These are phyloP conservation scores for Globicephala melas DNA, from an alignment of 2,113 vertebrate genomes.

Conservation along the genomic window DNA sequence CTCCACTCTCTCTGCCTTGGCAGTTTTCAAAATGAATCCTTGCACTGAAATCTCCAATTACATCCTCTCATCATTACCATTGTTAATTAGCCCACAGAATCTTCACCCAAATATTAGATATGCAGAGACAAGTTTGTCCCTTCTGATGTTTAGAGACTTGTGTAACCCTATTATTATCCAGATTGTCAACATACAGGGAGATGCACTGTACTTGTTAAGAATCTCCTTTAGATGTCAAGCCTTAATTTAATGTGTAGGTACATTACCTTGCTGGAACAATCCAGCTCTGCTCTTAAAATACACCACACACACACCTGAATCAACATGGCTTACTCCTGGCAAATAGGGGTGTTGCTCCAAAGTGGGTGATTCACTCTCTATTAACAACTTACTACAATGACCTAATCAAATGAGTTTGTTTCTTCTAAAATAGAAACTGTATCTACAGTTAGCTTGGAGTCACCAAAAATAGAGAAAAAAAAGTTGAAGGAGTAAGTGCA, in stretches of 20 bases:
- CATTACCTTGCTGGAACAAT: not conserved
- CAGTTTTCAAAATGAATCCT: not conserved
- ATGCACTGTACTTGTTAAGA: not conserved
- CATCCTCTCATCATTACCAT: not conserved
- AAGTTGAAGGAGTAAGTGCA: rapidly evolving
- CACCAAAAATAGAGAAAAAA: not conserved
- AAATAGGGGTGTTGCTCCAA: not conserved
- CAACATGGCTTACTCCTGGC: not conserved
- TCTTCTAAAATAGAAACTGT: not conserved
- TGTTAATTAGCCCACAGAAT: not conserved
- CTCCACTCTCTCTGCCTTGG: not conserved
- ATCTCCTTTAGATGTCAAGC: not conserved
- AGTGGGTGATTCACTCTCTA: not conserved
- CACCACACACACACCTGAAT: not conserved
- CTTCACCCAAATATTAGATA: not conserved
- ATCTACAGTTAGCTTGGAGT: not conserved
- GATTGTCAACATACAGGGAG: not conserved
- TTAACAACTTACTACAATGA: not conserved
- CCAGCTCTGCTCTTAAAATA: not conserved
- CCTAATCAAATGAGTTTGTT: not conserved
- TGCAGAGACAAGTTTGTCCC: not conserved
- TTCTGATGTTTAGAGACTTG: not conserved
- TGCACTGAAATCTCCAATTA: not conserved
- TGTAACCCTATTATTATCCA: not conserved
- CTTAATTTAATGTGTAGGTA: not conserved